Conservation (phyloP, 2,797 vertebrate genomes). For the Mus caroli region DNA sequence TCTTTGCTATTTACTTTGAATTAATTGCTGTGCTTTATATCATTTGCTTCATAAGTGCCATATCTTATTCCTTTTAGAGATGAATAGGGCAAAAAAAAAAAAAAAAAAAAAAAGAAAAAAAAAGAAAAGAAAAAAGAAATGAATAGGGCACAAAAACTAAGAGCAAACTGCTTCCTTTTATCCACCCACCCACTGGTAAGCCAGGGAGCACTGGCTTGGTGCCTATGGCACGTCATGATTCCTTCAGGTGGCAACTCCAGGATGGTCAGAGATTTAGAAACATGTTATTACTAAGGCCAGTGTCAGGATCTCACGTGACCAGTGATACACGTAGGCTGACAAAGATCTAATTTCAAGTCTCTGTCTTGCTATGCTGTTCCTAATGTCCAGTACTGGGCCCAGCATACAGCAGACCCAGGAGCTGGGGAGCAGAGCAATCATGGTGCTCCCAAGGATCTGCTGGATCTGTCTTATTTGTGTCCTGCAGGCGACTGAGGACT, state of each 20-base stretch:
- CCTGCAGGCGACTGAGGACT: not conserved
- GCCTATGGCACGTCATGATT: not conserved
- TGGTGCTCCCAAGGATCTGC: not conserved
- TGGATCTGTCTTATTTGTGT: not conserved
- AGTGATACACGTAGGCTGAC: not conserved
- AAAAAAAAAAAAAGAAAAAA: no score
- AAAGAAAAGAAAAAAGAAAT: not conserved
- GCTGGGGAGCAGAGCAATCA: not conserved
- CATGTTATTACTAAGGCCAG: not conserved
- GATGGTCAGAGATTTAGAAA: not conserved
- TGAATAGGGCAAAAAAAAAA: not conserved
- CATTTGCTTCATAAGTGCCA: not conserved
- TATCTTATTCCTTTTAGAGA: not conserved
- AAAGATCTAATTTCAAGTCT: not conserved
- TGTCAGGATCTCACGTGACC: not conserved
- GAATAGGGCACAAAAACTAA: not conserved
- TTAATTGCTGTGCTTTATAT: not conserved
- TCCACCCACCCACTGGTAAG: not conserved
- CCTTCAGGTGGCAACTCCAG: not conserved
- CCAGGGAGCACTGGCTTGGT: not conserved
- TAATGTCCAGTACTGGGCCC: not conserved
- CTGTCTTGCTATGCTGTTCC: not conserved
- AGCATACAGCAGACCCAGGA: not conserved
- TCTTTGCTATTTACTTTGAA: slow-evolving; percentile 46
- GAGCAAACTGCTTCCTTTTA: not conserved